Percentiles rank a stretch among this genome's conserved stretches.
These are phyloP conservation scores for Caenorhabditis sp. DNA, from an alignment of 2,888 invertebrate genomes.

Conservation along the genomic window DNA sequence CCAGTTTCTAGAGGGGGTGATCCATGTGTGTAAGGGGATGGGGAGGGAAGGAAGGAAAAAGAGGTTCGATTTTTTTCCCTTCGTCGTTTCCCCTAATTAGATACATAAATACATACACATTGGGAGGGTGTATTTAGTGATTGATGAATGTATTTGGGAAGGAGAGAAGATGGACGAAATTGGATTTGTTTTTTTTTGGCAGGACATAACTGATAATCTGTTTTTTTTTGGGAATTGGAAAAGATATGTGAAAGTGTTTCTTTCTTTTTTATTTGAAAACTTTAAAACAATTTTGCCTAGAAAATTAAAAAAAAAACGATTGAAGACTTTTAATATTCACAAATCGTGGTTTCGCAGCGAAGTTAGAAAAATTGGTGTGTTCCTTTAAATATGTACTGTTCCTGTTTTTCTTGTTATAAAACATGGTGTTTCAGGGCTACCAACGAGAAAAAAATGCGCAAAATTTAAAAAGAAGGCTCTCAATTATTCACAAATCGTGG, in stretches of 20 bases:
- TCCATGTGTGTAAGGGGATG: no score
- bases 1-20: neutral
- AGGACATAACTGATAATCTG: neutral
- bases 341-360: no score
- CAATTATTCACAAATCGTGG: no score
- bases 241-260: neutral
- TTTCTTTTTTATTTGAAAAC: neutral
- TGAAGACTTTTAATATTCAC: no score
- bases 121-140: neutral
- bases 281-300: no score
- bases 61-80: neutral
- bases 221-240: neutral
- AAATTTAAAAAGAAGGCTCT: no score
- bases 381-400: no score
- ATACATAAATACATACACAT: neutral
- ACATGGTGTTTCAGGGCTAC: no score
- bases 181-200: neutral
- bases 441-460: no score
- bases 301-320: no score
- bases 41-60: neutral
- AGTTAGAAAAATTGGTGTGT: no score
- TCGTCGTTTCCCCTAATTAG: neutral
- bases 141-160: neutral
- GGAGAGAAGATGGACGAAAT: neutral
- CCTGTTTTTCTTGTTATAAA: no score